Percentiles rank a stretch among this genome's conserved stretches.
Evolutionary conservation across 2,797 vertebrate species (phyloP).

Genomic region (Ispidina picta): DNA sequence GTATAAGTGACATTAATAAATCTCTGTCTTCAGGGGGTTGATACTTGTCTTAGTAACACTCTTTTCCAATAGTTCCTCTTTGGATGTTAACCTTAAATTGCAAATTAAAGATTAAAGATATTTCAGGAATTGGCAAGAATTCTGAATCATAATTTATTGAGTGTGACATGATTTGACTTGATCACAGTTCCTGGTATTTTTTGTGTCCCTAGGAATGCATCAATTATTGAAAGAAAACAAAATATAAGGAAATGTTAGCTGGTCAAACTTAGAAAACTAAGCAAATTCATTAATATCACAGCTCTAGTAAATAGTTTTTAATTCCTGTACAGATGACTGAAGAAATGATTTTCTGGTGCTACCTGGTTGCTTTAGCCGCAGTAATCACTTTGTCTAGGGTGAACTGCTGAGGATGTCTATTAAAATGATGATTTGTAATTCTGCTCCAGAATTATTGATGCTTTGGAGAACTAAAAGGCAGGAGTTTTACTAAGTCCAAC

Average conservation of each 20-base stretch:
- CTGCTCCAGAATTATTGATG: background rate
- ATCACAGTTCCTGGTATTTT: background rate
- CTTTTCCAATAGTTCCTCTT: background rate
- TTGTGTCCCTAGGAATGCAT: background rate
- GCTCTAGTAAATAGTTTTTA: background rate
- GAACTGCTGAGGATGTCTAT: background rate
- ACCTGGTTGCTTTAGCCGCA: background rate
- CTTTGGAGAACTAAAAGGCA: background rate
- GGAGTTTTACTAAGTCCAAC: background rate
- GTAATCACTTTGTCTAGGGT: background rate
- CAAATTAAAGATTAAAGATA: slow-evolving; percentile 20
- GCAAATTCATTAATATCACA: background rate
- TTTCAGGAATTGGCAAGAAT: background rate
- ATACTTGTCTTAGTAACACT: background rate
- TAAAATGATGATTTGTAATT: background rate
- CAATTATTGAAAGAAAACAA: background rate
- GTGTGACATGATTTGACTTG: background rate
- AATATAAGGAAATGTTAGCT: background rate
- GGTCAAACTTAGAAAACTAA: background rate
- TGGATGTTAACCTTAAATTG: slow-evolving; percentile 4
- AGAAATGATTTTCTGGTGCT: background rate
- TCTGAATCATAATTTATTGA: background rate
- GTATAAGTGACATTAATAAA: background rate
- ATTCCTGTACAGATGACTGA: background rate
- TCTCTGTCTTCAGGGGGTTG: background rate